phyloP scores from a whole-genome alignment of 2,888 invertebrate genomes.

The Brassicogethes aeneus region DNA sequence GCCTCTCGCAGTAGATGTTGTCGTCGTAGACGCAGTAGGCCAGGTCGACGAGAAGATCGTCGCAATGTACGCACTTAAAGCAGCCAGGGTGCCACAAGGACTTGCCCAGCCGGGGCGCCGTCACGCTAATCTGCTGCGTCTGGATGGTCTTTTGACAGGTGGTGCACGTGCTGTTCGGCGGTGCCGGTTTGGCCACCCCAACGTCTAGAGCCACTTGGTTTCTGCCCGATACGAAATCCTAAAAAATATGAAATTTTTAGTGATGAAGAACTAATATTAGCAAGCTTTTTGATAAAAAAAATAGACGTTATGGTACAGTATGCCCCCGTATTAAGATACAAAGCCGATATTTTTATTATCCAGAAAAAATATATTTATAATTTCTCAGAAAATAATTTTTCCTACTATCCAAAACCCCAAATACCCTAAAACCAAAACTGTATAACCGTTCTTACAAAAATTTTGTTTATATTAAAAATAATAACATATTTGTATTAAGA shows the following conservation, averaged over 20 bases:
- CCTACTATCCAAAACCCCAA: no score
- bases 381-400: no score
- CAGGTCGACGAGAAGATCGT: conserved; percentile 90
- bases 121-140: conserved; percentile 71
- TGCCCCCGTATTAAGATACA: no score
- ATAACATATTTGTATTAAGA: no score
- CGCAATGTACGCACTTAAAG: conserved; percentile 82
- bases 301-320: no score
- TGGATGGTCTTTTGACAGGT: conserved; percentile 74
- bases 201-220: conserved; percentile 96
- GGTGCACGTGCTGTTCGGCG: conserved; percentile 57
- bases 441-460: no score
- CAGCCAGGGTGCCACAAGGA: conserved; percentile 85
- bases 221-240: conserved; percentile 88
- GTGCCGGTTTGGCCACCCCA: conserved; percentile 46
- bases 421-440: no score
- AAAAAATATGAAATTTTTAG: conserved; percentile 18
- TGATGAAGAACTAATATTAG: neutral
- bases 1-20: conserved; percentile 83
- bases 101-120: conserved; percentile 33
- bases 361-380: no score
- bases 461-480: no score
- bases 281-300: no score
- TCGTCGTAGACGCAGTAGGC: conserved; percentile 91
- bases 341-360: no score